These are phyloP conservation scores for Polyommatus icarus DNA, from an alignment of 2,888 invertebrate species.

Conservation along the genomic window DNA sequence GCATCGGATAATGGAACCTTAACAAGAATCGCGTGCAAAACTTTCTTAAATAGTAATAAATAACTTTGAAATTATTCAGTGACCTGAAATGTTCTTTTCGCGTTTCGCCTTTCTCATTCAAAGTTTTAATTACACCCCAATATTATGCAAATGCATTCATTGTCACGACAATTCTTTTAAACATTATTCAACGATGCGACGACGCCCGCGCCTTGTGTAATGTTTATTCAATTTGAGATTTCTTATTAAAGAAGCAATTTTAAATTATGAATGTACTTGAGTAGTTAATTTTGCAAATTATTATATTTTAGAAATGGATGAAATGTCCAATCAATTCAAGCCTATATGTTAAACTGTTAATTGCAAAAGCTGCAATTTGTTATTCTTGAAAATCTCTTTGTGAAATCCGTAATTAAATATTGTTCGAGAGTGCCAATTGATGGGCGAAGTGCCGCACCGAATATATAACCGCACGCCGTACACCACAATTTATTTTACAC, in stretches of 20 bases:
- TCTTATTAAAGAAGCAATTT: not conserved
- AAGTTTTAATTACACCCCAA: slow-evolving; percentile 52
- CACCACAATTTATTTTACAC: not conserved
- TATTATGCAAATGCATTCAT: slow-evolving; percentile 60
- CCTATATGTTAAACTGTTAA: not conserved
- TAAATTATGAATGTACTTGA: not conserved
- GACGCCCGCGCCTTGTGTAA: slow-evolving; percentile 38
- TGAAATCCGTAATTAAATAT: slow-evolving; percentile 20
- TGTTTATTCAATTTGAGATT: slow-evolving; percentile 26
- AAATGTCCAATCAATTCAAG: not conserved
- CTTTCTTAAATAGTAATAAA: not conserved
- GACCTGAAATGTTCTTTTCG: slow-evolving; percentile 43
- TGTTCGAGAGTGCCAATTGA: slow-evolving; percentile 6
- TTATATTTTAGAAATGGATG: too few relatives aligned
- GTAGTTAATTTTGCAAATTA: not conserved
- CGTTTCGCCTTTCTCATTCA: slow-evolving; percentile 47
- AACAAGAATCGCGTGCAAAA: not conserved
- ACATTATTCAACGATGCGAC: slow-evolving; percentile 46
- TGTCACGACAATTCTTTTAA: slow-evolving; percentile 32
- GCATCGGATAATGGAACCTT: not conserved
- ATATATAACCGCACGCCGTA: slow-evolving; percentile 10
- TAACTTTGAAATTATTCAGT: slow-evolving; percentile 20
- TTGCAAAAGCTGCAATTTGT: not conserved
- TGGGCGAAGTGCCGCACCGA: slow-evolving; percentile 2
- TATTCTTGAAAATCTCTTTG: slow-evolving; percentile 1